phyloP scores from a whole-genome alignment of 2,888 invertebrate species.

The Sinodicranocentrus sp. region DNA sequence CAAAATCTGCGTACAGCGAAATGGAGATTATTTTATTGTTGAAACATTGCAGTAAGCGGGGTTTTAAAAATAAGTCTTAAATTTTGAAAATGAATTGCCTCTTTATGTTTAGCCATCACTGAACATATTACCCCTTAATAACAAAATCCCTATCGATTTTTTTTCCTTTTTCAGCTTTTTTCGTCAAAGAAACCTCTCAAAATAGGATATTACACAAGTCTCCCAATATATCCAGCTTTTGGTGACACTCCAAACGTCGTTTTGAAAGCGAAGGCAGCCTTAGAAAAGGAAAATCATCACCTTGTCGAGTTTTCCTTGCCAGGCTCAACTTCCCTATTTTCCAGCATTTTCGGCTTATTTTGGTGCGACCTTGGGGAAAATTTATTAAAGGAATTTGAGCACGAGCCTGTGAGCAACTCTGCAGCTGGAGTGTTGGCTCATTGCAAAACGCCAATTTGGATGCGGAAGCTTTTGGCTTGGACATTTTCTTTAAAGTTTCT shows the following conservation, averaged over 20 bases:
- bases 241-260: constrained; percentile 78
- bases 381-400: constrained; percentile 42
- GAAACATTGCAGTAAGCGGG: no score
- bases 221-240: constrained; percentile 78
- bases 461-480: constrained; percentile 22
- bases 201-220: constrained; percentile 78
- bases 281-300: constrained; percentile 77
- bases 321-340: no score
- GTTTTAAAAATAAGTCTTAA: no score
- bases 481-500: constrained; percentile 8
- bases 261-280: constrained; percentile 74
- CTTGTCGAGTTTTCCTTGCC: constrained; percentile 75
- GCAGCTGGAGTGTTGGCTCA: constrained; percentile 31
- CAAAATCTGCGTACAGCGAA: no score
- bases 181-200: constrained; percentile 69
- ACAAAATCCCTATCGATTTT: no score
- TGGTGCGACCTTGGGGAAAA: constrained; percentile 43
- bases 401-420: constrained; percentile 27
- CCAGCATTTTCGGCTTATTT: constrained; percentile 32
- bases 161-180: no score
- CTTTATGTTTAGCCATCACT: no score
- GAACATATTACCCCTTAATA: no score
- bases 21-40: no score
- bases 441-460: constrained; percentile 15
- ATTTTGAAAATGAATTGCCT: no score